phyloP scores from a whole-genome alignment of 2,113 vertebrate species.

The Orientallactaga bullata region DNA sequence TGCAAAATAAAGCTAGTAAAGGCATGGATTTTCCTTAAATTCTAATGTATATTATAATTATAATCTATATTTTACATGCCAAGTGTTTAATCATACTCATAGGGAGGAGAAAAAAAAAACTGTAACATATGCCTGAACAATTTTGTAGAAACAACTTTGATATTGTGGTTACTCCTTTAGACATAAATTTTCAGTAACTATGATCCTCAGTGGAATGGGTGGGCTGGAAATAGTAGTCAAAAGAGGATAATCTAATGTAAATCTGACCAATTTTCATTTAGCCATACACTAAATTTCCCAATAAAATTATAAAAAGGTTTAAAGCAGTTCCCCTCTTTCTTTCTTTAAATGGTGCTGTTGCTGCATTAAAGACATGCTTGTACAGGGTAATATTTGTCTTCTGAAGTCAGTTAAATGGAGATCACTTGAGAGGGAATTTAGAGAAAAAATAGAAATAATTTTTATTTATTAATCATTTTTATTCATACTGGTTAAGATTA shows the following conservation, averaged over 20 bases:
- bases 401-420: not conserved
- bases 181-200: not conserved
- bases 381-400: not conserved
- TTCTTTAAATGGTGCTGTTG: not conserved
- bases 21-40: not conserved
- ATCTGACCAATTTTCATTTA: too few relatives aligned
- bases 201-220: not conserved
- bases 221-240: too few relatives aligned
- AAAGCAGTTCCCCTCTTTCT: not conserved
- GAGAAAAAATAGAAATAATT: too few relatives aligned
- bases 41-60: not conserved
- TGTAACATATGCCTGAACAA: not conserved
- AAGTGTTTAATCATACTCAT: slow-evolving; percentile 27
- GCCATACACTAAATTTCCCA: too few relatives aligned
- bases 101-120: not conserved
- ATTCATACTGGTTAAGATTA: slow-evolving; percentile 44
- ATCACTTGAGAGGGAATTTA: not conserved
- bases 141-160: not conserved
- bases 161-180: not conserved
- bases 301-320: not conserved
- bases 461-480: slow-evolving; percentile 10
- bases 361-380: not conserved
- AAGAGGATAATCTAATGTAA: too few relatives aligned
- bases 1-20: slow-evolving; percentile 12
- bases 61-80: not conserved